These are phyloP conservation scores for Ophion ellenae DNA, from an alignment of 2,888 invertebrate genomes.

Conservation along the genomic window DNA sequence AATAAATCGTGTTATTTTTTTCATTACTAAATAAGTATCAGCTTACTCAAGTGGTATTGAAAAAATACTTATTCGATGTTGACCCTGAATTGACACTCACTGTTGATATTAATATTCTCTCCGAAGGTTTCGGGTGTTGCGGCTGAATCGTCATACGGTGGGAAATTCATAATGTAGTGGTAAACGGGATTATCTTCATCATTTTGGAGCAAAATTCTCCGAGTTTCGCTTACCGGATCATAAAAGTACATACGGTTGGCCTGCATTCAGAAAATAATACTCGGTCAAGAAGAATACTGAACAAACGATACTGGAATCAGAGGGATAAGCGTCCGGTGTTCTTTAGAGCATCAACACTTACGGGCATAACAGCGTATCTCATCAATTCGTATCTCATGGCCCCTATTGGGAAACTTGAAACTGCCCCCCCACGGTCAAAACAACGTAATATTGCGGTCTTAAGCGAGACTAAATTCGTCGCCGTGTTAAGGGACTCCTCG, in stretches of 20 bases:
- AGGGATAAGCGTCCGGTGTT: not conserved
- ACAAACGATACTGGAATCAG: not conserved
- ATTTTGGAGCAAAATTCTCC: slow-evolving; percentile 3
- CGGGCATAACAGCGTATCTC: not conserved
- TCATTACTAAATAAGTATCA: no score
- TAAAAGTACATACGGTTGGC: slow-evolving; percentile 17
- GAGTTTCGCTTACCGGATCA: slow-evolving; percentile 27
- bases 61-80: no score
- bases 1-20: no score
- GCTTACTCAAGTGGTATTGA: no score
- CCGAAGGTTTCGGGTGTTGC: slow-evolving; percentile 55
- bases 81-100: no score
- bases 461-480: no score
- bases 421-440: no score
- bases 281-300: slow-evolving; percentile 24
- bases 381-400: no score
- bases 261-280: slow-evolving; percentile 58
- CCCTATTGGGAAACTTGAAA: no score
- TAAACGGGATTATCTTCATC: slow-evolving; percentile 54
- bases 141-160: slow-evolving; percentile 51
- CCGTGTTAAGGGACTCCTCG: no score
- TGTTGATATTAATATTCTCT: not conserved
- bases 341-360: not conserved
- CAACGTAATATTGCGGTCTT: no score
- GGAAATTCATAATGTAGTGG: slow-evolving; percentile 63